phyloP scores from a whole-genome alignment of 1,140 invertebrate species.

The Bilobella aurantiaca region DNA sequence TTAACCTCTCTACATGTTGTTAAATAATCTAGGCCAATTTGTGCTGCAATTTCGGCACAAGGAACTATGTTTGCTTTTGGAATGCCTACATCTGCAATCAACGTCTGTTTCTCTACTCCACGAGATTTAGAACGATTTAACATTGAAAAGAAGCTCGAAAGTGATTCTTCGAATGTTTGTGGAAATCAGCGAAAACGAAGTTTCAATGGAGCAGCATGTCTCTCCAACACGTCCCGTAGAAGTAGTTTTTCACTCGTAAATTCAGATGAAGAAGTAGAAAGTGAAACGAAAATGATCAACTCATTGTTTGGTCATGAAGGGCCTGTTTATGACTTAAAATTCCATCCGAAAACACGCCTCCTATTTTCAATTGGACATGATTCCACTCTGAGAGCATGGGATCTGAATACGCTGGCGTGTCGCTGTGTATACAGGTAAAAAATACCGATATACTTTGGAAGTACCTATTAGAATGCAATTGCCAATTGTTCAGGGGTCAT shows the following conservation, averaged over 20 bases:
- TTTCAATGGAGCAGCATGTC: too few species aligned
- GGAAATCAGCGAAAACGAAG: background rate
- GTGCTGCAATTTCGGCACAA: slow-evolving; percentile 24
- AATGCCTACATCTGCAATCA: slow-evolving; percentile 19
- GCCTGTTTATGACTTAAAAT: slow-evolving; percentile 23
- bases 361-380: slow-evolving; percentile 52
- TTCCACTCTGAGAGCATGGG: slow-evolving; percentile 61
- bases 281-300: slow-evolving; percentile 2
- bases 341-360: slow-evolving; percentile 32
- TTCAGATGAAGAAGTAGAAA: background rate
- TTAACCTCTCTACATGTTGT: too few species aligned
- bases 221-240: slow-evolving; percentile 7
- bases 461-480: background rate
- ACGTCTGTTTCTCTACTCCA: slow-evolving; percentile 8
- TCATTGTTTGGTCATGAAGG: slow-evolving; percentile 25
- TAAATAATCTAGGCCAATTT: slow-evolving; percentile 19
- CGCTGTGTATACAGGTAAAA: slow-evolving; percentile 56
- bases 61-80: slow-evolving; percentile 27
- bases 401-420: slow-evolving; percentile 48
- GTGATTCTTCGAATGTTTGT: background rate
- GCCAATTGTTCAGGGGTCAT: slow-evolving; percentile 36
- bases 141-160: background rate
- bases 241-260: background rate
- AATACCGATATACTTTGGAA: background rate
- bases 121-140: background rate